Evolutionary conservation across 1,140 invertebrate genomes (phyloP), one percentile per base, ranked within the genome.

Genomic region (Brachionus manjavacas): DNA sequence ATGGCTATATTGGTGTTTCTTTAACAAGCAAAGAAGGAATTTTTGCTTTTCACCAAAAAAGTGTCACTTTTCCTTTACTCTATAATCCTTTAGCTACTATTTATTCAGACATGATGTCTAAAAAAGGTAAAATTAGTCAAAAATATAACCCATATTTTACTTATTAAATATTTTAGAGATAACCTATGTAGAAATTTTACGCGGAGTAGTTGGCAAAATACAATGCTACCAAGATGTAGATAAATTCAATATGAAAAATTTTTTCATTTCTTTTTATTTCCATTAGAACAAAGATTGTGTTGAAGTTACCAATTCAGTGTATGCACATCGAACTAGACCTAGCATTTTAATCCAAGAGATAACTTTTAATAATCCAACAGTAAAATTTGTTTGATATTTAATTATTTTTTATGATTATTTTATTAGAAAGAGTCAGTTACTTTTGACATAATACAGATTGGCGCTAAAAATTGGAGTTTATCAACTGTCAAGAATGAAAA

Each of bases 291-390:
- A 89, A 76, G 90, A 91, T 39, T 93, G 92, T 70, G 90, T 94
- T 85, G 91, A 92, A 85, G 91, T 93, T 9, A 91, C 91, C 3
- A 93, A 92, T 86, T 91, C 92, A 74, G 92, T 93, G 87, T 95
- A 94, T 88, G 94, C 94, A 9, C 94, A 95, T 87, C 91, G 94
- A 85, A 92, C 92, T 6, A 91, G 94, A 35, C 93, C 94, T 23
- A 92, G 92, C 52, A 88, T 95, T 66, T 91, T 95, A 83, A 92
- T 95, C 25, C 94, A 96, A 89, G 93, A 94, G 87, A 92, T 96
- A 84, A 92, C 92, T 86, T 90, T 95, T 4, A 92, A 91, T 8
- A 96, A 96, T 89, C 94, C 94, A 7, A 90, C 91, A 84, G 90
- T 88, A 88, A 87, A 41, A 43, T 4, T 35, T 35, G 1, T 35